Conservation (phyloP, 2,797 vertebrate genomes). For the Denticeps clupeoides region DNA sequence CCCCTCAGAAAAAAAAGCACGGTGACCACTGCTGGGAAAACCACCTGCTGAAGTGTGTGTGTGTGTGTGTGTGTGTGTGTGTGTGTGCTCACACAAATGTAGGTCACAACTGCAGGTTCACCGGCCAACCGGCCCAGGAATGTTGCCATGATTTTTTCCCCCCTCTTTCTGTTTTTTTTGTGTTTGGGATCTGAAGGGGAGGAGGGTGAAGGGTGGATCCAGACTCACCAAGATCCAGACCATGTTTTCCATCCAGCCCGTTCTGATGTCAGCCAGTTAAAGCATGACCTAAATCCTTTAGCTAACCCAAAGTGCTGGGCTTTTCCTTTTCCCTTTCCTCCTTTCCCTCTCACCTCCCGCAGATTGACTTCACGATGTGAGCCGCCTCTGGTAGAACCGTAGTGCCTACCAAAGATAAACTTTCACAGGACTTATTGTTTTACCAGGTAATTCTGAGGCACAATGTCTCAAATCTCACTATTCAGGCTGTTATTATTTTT, state of each 20-base stretch:
- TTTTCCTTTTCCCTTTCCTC: slow-evolving; percentile 10
- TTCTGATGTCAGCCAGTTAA: slow-evolving; percentile 55
- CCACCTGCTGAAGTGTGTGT: slow-evolving; percentile 12
- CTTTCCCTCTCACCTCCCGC: slow-evolving; percentile 22
- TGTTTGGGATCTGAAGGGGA: slow-evolving; percentile 25
- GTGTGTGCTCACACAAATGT: no score
- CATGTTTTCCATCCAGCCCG: slow-evolving; percentile 51
- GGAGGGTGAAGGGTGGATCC: slow-evolving; percentile 15
- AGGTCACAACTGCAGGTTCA: slow-evolving; percentile 50
- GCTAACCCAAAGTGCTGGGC: slow-evolving; percentile 58
- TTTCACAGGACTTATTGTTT: slow-evolving; percentile 32
- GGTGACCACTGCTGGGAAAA: neutral
- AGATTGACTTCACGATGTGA: slow-evolving; percentile 49
- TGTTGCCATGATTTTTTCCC: slow-evolving; percentile 13
- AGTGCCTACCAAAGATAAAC: slow-evolving; percentile 43
- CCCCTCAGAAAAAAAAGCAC: no score
- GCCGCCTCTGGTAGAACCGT: slow-evolving; percentile 49
- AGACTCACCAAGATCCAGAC: slow-evolving; percentile 43
- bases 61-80: no score
- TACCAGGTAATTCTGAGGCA: neutral
- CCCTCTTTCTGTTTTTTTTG: slow-evolving; percentile 11
- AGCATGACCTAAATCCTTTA: slow-evolving; percentile 70
- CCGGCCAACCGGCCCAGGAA: slow-evolving; percentile 23
- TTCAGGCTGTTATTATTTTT: no score
- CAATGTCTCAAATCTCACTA: no score